Base-by-base conservation (phyloP, 2,888 invertebrate genomes). In the Cephalotes varians region DNA sequence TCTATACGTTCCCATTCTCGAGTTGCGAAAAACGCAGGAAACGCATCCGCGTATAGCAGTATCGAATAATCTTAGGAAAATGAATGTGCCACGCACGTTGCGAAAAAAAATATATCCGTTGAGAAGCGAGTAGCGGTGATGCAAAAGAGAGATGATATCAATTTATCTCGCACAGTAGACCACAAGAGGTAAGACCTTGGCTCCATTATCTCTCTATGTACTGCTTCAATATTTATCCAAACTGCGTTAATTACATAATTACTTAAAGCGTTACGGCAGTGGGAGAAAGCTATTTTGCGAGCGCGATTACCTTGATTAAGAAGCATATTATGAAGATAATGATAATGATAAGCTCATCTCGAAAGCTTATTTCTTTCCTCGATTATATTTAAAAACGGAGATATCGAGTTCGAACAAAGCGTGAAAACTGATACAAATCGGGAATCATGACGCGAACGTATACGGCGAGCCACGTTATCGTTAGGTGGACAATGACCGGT, bases 401-500 rank as follows among this genome's bases (percentile, higher is more conserved):
- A 74, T 37, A 34, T 34, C 18, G 40, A 69, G 18, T 40, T 73
- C 21, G 15, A 49, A 37, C 62, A 10, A 49, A 34, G 18, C 21
- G 18, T 25, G 21, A 12, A 21, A 18, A 6, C 4, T 12, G 56
- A 72, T 58, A 44, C 25, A 49, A 34, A 64, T 74, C 10, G 47
- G 31, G 15, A 73, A 5, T 25, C 25, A 25, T 40, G 7, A 49
- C 34, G 25, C 7, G 18, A 34, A 25, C 58, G 25, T 25, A 71
- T 21, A 51, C 25, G 37, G 37, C 25, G 7, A 89, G 47, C 58
- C 21, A 34, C 54, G 60, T 86, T 87, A 90, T 89, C 90, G 86
- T 92, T 91, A 91, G 90, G 83, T 92, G 92, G 92, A 93, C 93
- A 93, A 93, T 93, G 93, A 92, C 90, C 91, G 91, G 87, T 86